Conservation (phyloP, 2,113 vertebrate genomes). For the Sprattus sprattus region DNA sequence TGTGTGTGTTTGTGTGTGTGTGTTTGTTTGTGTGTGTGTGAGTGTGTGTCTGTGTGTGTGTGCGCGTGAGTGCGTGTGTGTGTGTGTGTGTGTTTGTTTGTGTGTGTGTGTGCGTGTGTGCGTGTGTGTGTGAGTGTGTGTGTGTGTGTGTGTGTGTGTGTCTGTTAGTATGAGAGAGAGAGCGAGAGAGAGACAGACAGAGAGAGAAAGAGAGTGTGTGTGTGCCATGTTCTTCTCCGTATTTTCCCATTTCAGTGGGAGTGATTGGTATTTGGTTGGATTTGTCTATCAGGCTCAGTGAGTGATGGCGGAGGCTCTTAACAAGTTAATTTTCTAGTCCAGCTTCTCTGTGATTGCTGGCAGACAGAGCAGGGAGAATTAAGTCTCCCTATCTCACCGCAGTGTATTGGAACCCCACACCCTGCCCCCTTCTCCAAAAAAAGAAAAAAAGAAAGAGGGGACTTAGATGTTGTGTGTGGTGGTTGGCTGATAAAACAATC, state of each 20-base stretch:
- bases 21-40: not conserved
- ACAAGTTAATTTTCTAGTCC: slow-evolving; percentile 61
- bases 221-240: slow-evolving; percentile 18
- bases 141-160: not conserved
- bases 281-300: slow-evolving; percentile 56
- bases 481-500: slow-evolving; percentile 38
- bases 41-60: not conserved
- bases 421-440: slow-evolving; percentile 19
- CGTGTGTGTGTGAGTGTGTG: slow-evolving; percentile 23
- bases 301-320: slow-evolving; percentile 65
- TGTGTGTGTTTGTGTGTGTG: not conserved
- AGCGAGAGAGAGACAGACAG: no score
- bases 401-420: slow-evolving; percentile 51
- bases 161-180: not conserved
- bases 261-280: slow-evolving; percentile 58
- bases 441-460: slow-evolving; percentile 26
- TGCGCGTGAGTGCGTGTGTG: not conserved
- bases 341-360: slow-evolving; percentile 60
- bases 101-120: not conserved
- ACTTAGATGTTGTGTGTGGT: slow-evolving; percentile 48
- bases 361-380: slow-evolving; percentile 51
- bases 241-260: slow-evolving; percentile 46
- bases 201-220: not conserved
- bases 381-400: slow-evolving; percentile 46
- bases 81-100: not conserved